Conservation (phyloP, 2,888 invertebrate genomes). For the Diarsia brunnea region DNA sequence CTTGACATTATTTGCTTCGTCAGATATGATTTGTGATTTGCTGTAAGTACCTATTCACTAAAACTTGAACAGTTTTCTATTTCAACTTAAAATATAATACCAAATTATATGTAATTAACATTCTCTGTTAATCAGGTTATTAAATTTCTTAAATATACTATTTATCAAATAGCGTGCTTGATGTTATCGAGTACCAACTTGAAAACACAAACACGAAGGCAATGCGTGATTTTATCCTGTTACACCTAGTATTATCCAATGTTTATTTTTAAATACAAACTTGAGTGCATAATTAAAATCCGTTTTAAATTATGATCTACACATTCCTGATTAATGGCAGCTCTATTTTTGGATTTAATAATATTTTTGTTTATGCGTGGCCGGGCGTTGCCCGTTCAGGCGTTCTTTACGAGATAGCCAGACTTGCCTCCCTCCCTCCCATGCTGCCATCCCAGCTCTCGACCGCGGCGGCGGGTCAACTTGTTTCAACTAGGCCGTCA, state of each 20-base stretch:
- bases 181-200: constrained; percentile 37
- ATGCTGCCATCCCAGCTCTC: constrained; percentile 56
- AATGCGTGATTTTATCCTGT: constrained; percentile 39
- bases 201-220: constrained; percentile 47
- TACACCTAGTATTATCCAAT: constrained; percentile 22
- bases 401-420: constrained; percentile 61
- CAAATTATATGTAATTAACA: not conserved
- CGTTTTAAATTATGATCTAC: constrained; percentile 37
- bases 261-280: constrained; percentile 26
- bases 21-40: constrained; percentile 34
- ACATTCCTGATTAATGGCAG: constrained; percentile 41
- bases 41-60: not conserved
- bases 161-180: constrained; percentile 55
- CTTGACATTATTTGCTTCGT: constrained; percentile 59
- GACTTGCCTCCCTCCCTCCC: constrained; percentile 50
- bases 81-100: constrained; percentile 9
- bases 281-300: constrained; percentile 38
- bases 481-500: constrained; percentile 69
- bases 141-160: constrained; percentile 25
- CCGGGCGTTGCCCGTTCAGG: constrained; percentile 71
- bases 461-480: constrained; percentile 70
- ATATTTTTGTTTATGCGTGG: constrained; percentile 71
- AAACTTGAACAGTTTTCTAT: constrained; percentile 6
- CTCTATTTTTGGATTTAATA: constrained; percentile 57
- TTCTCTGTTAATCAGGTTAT: constrained; percentile 24